phyloP scores from a whole-genome alignment of 1,140 invertebrate genomes.

The Drosophila kepulauana region DNA sequence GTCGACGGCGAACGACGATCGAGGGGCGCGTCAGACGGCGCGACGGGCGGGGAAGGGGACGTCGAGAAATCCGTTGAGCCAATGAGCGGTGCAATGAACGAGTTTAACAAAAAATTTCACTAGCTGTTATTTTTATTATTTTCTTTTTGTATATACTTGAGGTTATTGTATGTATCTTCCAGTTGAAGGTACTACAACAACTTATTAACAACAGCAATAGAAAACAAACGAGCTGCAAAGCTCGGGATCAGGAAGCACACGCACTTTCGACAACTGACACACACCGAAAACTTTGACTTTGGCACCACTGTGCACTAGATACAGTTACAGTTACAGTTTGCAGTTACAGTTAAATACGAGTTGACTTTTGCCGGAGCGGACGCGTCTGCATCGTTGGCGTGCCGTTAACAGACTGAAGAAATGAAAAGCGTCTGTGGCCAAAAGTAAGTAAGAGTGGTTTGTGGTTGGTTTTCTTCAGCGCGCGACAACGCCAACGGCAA shows the following conservation, averaged over 20 bases:
- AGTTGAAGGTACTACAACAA: constrained; percentile 20
- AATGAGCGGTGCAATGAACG: constrained; percentile 41
- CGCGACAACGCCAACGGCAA: constrained; percentile 29
- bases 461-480: constrained; percentile 59
- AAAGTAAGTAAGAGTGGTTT: constrained; percentile 82
- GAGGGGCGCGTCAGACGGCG: not conserved
- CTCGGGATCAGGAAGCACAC: constrained; percentile 33
- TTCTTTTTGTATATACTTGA: not conserved
- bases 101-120: constrained; percentile 43
- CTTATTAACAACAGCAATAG: not conserved
- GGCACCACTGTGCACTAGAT: constrained; percentile 65
- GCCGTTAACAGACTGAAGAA: constrained; percentile 85
- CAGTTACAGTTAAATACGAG: constrained; percentile 32
- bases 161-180: not conserved
- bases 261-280: constrained; percentile 40
- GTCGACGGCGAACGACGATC: not conserved
- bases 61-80: constrained; percentile 36
- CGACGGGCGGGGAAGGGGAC: not conserved
- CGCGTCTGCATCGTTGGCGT: constrained; percentile 84
- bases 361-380: constrained; percentile 54
- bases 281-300: constrained; percentile 6
- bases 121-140: constrained; percentile 15
- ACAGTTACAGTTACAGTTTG: constrained; percentile 28
- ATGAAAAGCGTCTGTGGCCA: constrained; percentile 78
- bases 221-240: constrained; percentile 3